phyloP scores from a whole-genome alignment of 2,888 invertebrate genomes.

The Eurytoma adleriae region DNA sequence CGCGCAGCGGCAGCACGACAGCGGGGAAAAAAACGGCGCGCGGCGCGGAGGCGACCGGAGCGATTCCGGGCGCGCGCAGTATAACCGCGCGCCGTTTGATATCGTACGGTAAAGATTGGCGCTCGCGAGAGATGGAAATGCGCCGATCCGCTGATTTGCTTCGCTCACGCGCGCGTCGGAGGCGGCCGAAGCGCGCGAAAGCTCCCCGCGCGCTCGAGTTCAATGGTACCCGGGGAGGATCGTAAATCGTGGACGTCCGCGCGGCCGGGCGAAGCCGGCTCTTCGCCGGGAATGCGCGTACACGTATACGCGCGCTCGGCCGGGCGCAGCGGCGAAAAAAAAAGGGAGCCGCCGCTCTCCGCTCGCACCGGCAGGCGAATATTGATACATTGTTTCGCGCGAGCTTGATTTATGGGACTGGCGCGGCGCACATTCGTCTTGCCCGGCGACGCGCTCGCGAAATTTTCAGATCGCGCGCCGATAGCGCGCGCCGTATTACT shows the following conservation, averaged over 20 bases:
- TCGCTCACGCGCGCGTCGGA: too few species aligned
- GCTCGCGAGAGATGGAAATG: neutral
- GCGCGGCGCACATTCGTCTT: neutral
- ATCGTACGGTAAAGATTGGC: neutral
- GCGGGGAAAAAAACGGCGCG: neutral
- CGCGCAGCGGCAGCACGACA: slow-evolving; percentile 9
- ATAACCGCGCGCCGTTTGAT: neutral
- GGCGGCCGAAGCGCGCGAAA: neutral
- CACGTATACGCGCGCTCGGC: neutral
- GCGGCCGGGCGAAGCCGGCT: neutral
- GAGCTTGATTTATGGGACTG: neutral
- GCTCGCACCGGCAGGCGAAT: neutral
- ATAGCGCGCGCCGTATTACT: neutral
- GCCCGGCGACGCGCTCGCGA: neutral
- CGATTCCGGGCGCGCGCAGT: neutral
- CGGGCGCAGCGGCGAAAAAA: too few species aligned
- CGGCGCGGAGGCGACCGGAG: neutral
- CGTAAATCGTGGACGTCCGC: neutral
- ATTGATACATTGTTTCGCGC: neutral
- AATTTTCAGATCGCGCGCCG: neutral
- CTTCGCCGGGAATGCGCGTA: neutral
- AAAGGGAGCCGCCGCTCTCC: neutral
- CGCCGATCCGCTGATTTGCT: too few species aligned
- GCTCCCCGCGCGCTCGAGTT: slow-evolving; percentile 6
- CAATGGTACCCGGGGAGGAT: neutral